These are phyloP conservation scores for Heliconius aoede DNA, from an alignment of 2,888 invertebrate genomes.

Conservation along the genomic window DNA sequence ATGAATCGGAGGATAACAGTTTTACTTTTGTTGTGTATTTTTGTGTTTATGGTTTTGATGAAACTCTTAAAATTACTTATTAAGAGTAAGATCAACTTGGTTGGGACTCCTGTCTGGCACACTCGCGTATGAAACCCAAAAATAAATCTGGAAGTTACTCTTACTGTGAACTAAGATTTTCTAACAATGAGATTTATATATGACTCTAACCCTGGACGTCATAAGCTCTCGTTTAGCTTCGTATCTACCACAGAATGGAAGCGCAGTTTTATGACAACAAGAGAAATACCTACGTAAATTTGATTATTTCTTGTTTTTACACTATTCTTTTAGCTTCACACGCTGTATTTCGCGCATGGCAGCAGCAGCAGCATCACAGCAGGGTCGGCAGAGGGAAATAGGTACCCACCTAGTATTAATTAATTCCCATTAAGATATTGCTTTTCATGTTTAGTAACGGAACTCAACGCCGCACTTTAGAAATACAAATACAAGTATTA, in stretches of 20 bases:
- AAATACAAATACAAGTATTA: no score
- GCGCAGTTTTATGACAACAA: neutral
- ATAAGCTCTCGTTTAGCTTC: no score
- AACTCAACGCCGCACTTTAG: no score
- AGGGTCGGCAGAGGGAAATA: no score
- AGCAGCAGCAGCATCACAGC: no score
- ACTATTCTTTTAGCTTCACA: no score
- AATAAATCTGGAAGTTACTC: neutral
- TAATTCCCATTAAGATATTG: no score
- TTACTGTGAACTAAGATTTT: neutral
- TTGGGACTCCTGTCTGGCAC: neutral
- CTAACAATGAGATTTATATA: neutral
- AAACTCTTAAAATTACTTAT: neutral
- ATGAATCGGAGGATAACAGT: neutral
- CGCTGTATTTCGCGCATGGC: no score
- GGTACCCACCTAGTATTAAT: no score
- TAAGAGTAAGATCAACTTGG: no score
- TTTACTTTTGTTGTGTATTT: constrained; percentile 14
- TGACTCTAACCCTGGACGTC: neutral
- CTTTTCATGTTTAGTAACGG: no score
- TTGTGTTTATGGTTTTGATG: neutral
- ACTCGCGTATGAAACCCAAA: neutral
- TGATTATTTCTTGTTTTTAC: neutral
- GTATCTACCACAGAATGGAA: neutral
- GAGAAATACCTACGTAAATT: neutral